Evolutionary conservation across 2,888 invertebrate genomes (phyloP), one percentile per base, ranked within the genome.

Genomic region (Epistrophe eligans): DNA sequence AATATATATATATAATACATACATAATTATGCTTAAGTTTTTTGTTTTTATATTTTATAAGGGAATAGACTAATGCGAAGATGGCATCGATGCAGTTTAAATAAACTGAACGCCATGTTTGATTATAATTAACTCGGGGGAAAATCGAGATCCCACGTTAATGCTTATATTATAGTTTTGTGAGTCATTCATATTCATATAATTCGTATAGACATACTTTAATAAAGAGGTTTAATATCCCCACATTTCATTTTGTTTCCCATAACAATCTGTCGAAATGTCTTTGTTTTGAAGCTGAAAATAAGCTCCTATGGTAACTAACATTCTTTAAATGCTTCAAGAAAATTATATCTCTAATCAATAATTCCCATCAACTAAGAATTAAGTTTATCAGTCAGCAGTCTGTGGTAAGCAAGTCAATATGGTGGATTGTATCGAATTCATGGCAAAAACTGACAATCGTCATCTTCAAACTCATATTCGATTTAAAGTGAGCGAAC

Each of bases 351-450:
- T 67, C n/a, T n/a, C 11, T 48, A 60, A 74, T 74, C 83, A 50
- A 64, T 74, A 50, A 48, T 13, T 45, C 17, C 40, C 40, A 52
- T 28, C 13, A 15, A 10, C 45, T 50, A 10, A 17, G 17, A 45
- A n/a, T 45, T 8, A 35, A n/a, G n/a, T n/a, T n/a, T n/a, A n/a
- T n/a, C 9, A 6, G 0, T 24, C 19, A 48, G 32, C 19, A 48
- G 32, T 57, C n/a, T 4, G 9, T 15, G 38, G 3, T 38, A n/a
- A 55, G 38, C 4, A 13, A 57, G 10, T 40, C 38, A 3, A 43
- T 57, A 87, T 87, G 83, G 55, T 28, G 2, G 76, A 87, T 19
- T 45, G 19, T 13, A 83, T 83, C 0, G 87, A 87, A 15, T 87
- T 87, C 11, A 45, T 87, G 55, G 19, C 24, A 11, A 71, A 40